Conservation (phyloP, 1,140 invertebrate genomes). For the Bombus polaris region DNA sequence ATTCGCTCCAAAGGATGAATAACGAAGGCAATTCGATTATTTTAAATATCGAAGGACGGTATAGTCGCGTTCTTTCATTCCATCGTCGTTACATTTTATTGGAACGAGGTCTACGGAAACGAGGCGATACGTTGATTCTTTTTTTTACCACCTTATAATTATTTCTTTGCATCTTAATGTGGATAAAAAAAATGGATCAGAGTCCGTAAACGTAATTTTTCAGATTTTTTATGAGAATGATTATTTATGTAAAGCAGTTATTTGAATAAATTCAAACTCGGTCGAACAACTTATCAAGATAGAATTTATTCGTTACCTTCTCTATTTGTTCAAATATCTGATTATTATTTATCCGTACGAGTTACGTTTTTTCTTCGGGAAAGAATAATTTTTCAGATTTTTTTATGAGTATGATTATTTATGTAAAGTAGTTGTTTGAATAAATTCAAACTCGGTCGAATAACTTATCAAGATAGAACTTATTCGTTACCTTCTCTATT, state of each 20-base stretch:
- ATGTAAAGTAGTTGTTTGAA: neutral
- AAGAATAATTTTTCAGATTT: neutral
- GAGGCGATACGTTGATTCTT: neutral
- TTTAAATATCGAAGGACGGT: conserved; percentile 1
- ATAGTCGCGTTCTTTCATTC: neutral
- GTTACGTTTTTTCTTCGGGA: neutral
- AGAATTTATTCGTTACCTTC: neutral
- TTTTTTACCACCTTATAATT: neutral
- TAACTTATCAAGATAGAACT: neutral
- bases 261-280: neutral
- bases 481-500: neutral
- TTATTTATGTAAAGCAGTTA: neutral
- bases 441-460: neutral
- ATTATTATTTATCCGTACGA: neutral
- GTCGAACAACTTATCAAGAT: neutral
- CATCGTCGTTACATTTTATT: neutral
- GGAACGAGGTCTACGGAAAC: no score
- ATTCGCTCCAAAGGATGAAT: conserved; percentile 29
- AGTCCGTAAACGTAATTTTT: neutral
- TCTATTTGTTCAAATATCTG: neutral
- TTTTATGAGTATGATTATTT: neutral
- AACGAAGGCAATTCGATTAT: neutral
- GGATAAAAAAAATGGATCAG: neutral
- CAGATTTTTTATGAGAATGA: neutral
- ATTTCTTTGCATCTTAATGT: neutral